phyloP scores from a whole-genome alignment of 2,888 invertebrate genomes.

The Pristionchus exspectatus region DNA sequence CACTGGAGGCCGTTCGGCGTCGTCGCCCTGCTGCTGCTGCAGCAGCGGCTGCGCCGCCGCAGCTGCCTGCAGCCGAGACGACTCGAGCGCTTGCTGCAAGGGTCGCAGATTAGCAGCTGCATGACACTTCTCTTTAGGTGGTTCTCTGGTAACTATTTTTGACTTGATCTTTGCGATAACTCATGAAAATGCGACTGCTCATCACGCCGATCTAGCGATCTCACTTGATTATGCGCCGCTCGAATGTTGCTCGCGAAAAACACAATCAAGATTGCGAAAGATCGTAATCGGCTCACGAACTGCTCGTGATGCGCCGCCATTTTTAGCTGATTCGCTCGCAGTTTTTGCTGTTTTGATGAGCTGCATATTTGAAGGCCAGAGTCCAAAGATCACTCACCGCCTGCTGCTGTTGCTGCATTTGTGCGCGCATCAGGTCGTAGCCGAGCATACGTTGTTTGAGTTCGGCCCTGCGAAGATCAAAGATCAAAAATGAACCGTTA shows the following conservation, averaged over 20 bases:
- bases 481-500: not conserved
- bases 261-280: not conserved
- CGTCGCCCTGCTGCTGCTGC: not conserved
- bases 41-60: not conserved
- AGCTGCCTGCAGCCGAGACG: constrained; percentile 20
- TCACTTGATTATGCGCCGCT: not conserved
- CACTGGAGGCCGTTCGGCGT: constrained; percentile 9
- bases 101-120: not conserved
- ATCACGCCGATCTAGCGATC: too few relatives aligned
- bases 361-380: not conserved
- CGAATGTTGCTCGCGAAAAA: not conserved
- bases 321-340: too few relatives aligned
- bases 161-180: too few relatives aligned
- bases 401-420: constrained; percentile 38
- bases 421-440: constrained; percentile 48
- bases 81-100: constrained; percentile 43
- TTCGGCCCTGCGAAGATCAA: constrained; percentile 52
- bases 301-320: not conserved
- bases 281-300: not conserved
- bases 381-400: constrained; percentile 2
- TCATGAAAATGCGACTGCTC: too few relatives aligned
- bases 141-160: too few relatives aligned
- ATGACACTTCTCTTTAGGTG: too few relatives aligned
- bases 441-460: constrained; percentile 54
- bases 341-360: not conserved